Evolutionary conservation across 2,113 vertebrate genomes (phyloP), one percentile per base, ranked within the genome.

Genomic region (Cebus imitator): DNA sequence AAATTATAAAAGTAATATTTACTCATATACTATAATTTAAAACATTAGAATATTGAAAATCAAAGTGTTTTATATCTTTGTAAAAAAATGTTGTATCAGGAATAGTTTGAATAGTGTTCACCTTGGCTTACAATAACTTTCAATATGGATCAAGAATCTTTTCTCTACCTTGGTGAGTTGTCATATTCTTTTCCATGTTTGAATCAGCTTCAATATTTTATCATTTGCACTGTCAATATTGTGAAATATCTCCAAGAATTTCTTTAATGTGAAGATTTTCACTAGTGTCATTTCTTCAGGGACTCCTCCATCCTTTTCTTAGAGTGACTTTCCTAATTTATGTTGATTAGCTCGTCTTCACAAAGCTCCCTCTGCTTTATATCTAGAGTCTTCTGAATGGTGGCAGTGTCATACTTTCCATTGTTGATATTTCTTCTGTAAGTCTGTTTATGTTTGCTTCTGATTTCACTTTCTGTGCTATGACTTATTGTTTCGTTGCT

Each of bases 61-160:
- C 23, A 27, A 48, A 48, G 25, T 75, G 5, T 91, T 84, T 89
- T 66, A 16, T 82, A 90, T 55, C 5, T 94, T 87, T 92, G 11
- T 61, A 27, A 76, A 55, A 55, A 81, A 40, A 4, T 3, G 2
- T 7, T 3, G 3, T 80, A n/a, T 85, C 9, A 17, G 40, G 25
- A 45, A 35, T 97, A 52, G 25, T 89, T 81, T 93, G 66, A 89
- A 91, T 61, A 45, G 16, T n/a, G 13, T 72, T 96, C 90, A 27
- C 35, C 37, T 84, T 95, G 61, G 27, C 43, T 88, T 96, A 5
- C 40, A 17, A 30, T 94, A 48, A 81, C 7, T 61, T 73, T 23
- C 2, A 32, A 13, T 64, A 50, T 18, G 21, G 84, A 48, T n/a
- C 20, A 37, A 66, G 4, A 30, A 16, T 70, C 43, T 64, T 88